Percentiles rank a stretch among this genome's conserved stretches.
Conservation (phyloP, 2,113 vertebrate genomes). For the Suncus etruscus region DNA sequence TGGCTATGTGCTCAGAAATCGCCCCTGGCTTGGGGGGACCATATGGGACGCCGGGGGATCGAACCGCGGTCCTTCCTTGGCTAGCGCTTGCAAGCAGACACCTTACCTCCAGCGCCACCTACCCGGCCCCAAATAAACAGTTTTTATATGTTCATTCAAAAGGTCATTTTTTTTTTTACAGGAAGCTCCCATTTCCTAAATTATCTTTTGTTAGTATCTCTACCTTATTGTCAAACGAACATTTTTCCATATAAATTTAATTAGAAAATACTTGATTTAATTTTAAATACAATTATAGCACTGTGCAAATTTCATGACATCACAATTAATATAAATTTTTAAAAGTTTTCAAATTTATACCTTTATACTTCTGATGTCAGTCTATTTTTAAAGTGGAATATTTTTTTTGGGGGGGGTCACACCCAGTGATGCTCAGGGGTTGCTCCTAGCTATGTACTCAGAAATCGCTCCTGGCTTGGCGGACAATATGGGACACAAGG, state of each 20-base stretch:
- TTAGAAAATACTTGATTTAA: background rate
- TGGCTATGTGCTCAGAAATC: too few relatives aligned
- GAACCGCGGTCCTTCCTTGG: too few relatives aligned
- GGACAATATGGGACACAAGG: too few relatives aligned
- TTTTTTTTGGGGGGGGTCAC: too few relatives aligned
- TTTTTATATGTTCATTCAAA: background rate
- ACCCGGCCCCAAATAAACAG: background rate
- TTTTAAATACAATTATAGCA: background rate
- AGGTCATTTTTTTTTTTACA: background rate
- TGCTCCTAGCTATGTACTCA: too few relatives aligned
- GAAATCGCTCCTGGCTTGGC: too few relatives aligned
- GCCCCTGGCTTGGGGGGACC: too few relatives aligned
- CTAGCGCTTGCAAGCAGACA: too few relatives aligned
- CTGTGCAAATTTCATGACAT: background rate
- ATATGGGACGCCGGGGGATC: too few relatives aligned
- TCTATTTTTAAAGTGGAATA: background rate
- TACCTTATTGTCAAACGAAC: background rate
- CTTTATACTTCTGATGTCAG: background rate
- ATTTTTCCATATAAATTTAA: background rate
- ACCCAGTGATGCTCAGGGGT: too few relatives aligned
- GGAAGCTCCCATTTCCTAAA: background rate
- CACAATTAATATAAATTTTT: background rate
- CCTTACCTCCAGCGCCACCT: too few relatives aligned
- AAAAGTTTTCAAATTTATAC: background rate
- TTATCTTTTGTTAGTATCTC: too few relatives aligned